Percentiles rank a stretch among this genome's conserved stretches.
These are phyloP conservation scores for Xylota sylvarum DNA, from an alignment of 2,888 invertebrate genomes.

Conservation along the genomic window DNA sequence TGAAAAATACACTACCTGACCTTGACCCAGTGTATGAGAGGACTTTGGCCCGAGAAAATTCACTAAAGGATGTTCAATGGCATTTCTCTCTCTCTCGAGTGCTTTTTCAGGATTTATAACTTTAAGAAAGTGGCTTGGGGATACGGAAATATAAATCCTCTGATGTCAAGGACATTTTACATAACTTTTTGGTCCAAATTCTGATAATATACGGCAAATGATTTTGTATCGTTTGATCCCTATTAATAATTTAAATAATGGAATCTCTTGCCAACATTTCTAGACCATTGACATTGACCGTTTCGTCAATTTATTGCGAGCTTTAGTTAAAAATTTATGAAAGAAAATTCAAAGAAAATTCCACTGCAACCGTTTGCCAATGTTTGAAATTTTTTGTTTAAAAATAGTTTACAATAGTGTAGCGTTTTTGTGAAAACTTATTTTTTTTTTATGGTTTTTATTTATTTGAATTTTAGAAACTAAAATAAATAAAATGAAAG, in stretches of 20 bases:
- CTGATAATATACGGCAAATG: neutral
- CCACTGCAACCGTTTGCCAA: conserved; percentile 6
- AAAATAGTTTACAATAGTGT: conserved; percentile 32
- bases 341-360: neutral
- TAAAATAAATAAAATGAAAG: conserved; percentile 24
- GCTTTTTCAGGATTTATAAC: neutral
- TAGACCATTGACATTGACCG: conserved; percentile 29
- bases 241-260: conserved; percentile 7
- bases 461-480: conserved; percentile 9
- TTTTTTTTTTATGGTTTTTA: neutral
- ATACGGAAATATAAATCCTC: neutral
- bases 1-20: conserved; percentile 49
- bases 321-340: conserved; percentile 6
- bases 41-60: conserved; percentile 43
- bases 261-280: conserved; percentile 11
- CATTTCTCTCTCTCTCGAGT: conserved; percentile 26
- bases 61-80: neutral
- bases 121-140: neutral
- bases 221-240: neutral
- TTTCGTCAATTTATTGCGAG: conserved; percentile 14
- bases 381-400: conserved; percentile 14
- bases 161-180: conserved; percentile 25
- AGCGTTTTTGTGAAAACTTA: neutral
- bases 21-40: conserved; percentile 64
- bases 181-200: conserved; percentile 8